Evolutionary conservation across 2,888 invertebrate species (phyloP), one percentile per base, ranked within the genome.

Genomic region (Leptarthrus brevirostris): DNA sequence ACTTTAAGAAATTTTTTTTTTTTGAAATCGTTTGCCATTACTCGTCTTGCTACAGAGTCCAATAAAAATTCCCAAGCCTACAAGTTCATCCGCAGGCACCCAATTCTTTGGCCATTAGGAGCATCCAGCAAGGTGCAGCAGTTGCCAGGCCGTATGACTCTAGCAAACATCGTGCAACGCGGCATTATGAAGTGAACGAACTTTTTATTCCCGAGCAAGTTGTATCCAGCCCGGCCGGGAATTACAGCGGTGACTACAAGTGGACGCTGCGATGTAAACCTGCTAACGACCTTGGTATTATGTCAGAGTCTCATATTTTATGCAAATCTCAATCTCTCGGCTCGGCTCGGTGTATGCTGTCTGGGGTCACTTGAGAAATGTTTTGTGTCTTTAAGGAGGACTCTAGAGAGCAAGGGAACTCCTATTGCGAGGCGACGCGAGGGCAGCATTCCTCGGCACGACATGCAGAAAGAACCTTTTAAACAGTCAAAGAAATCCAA

Each of bases 261-360:
- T 49, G 61, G 72, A 49, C 72, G 20, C 10, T n/a, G 44, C 61
- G 47, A 58, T 30, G 58, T 72, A 58, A 66, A 72, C 56, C 30
- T 30, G 69, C 72, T 66, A 74, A 66, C 75, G 75, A 75, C 75
- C 75, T 75, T 75, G 73, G 69, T 74, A 74, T 75, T 75, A 75
- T 75, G 74, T 75, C 75, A 74, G 71, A 72, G 64, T 18, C 66
- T 73, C 75, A 74, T 71, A 75, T 75, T 75, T 75, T 75, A 75
- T 75, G 74, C 71, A 75, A 69, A 69, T 69, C 52, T 52, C 52
- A 69, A 69, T 69, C 69, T 69, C 69, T 66, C 18, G 16, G 47
- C 16, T 14, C 30, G n/a, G 30, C 40, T 40, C 34, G 6, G 30
- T 49, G 66, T 49, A 49, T 49, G 16, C 20, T 34, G 52, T 52